Base-by-base conservation (phyloP, 2,888 invertebrate species). In the Vanessa cardui region DNA sequence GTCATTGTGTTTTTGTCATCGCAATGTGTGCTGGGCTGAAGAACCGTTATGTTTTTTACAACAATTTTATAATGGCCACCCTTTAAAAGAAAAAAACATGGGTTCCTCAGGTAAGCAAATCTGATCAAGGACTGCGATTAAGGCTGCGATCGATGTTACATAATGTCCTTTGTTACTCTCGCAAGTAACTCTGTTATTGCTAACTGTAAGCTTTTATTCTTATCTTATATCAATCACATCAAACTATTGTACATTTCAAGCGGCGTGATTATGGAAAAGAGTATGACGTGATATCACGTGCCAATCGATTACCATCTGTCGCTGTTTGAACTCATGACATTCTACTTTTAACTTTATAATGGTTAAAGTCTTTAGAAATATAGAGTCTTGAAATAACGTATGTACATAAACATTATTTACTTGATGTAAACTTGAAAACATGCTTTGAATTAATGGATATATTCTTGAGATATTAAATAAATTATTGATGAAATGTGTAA, bases 21-120 rank as follows among this genome's bases (percentile, higher is more conserved):
- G 88, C 89, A 91, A 90, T 89, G 89, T 90, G 91, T 87, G 84
- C 86, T 84, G 84, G 87, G 87, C 80, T 86, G 79, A 75, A 79
- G 85, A 79, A 87, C 92, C 92, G 92, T 92, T 91, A 89, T 63
- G 80, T 85, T 88, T 90, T 90, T 91, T 88, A 78, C 76, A 72
- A 72, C 73, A 71, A 78, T 78, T 80, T 85, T 81, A 87, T 89
- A 88, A 89, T 86, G 86, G 88, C 80, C 82, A 89, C 89, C 92
- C 90, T 89, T 90, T 89, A 66, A 76, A 76, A 75, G 79, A 81
- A 87, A 90, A 85, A 91, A 87, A 72, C 71, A 73, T 74, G 80
- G 83, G 85, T 56, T 9, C 59, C 46, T 46, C 64, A 64, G 64
- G 64, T 64, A 92, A 86, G 84, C 87, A 83, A 88, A 89, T 87